A percentile compares a stretch with the other conserved stretches of the same genome.
Evolutionary conservation across 30 jellyfish, hydroid and myxozoan genomes (phyloP).

Genomic region (Aurelia aurita): DNA sequence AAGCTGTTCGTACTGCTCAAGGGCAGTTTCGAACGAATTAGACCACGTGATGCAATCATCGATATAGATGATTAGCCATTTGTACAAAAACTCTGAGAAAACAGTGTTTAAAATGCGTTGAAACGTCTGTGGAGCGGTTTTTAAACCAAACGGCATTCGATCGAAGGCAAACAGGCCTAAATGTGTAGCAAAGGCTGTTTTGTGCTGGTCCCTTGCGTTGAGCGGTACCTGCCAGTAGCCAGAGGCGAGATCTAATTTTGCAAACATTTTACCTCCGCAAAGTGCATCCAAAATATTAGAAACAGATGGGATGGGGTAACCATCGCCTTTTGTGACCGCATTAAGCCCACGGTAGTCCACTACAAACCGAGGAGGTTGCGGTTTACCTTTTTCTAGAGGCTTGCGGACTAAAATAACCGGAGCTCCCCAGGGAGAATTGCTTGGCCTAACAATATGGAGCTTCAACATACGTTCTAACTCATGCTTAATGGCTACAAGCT

Average conservation of each 20-base stretch:
- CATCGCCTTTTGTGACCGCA: conserved; percentile 37
- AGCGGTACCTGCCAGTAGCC: conserved; percentile 47
- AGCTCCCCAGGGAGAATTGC: conserved; percentile 34
- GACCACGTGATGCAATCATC: conserved; percentile 42
- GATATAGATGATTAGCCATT: conserved; percentile 49
- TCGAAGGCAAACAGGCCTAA: background rate
- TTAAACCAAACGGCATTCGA: conserved; percentile 17
- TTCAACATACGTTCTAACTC: background rate
- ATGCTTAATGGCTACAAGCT: background rate
- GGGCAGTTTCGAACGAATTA: background rate
- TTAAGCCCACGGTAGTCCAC: conserved; percentile 21
- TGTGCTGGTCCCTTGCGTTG: conserved; percentile 13
- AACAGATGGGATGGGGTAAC: conserved; percentile 31
- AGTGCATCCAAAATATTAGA: conserved; percentile 9
- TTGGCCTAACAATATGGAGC: conserved; percentile 2
- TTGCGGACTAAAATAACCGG: conserved; percentile 4
- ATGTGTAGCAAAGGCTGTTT: conserved; percentile 30
- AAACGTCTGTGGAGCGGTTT: conserved; percentile 22
- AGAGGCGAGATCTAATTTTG: conserved; percentile 21
- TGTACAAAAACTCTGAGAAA: conserved; percentile 22
- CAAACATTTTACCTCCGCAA: conserved; percentile 20
- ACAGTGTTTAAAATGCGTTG: conserved; percentile 44
- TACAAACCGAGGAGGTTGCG: conserved; percentile 31
- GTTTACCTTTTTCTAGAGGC: conserved; percentile 16
- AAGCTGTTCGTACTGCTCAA: conserved; percentile 16